These are phyloP conservation scores for Stegophylla sp. DNA, from an alignment of 2,888 invertebrate genomes.

Conservation along the genomic window DNA sequence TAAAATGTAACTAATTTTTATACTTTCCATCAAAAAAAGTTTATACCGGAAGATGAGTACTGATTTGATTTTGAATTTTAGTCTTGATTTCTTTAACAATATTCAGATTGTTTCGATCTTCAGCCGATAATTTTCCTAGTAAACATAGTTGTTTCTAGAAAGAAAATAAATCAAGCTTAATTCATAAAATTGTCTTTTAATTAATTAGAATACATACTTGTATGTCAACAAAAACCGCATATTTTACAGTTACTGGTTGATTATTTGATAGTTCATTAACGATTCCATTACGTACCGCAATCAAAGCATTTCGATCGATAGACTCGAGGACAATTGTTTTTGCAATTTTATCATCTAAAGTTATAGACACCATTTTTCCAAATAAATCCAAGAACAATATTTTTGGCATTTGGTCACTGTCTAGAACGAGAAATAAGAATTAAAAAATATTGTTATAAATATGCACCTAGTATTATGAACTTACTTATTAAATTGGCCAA, in stretches of 20 bases:
- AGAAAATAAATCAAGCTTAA: not conserved
- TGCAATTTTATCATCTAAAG: constrained; percentile 31
- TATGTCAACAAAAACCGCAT: constrained; percentile 24
- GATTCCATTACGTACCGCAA: constrained; percentile 50
- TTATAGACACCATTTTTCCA: constrained; percentile 33
- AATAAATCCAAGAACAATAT: constrained; percentile 27
- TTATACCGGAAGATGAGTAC: constrained; percentile 31
- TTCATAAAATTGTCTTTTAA: not conserved
- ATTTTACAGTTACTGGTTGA: constrained; percentile 17
- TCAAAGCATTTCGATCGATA: constrained; percentile 26
- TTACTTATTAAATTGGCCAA: constrained; percentile 32
- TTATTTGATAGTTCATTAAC: constrained; percentile 34
- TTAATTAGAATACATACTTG: constrained; percentile 26
- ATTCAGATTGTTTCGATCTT: constrained; percentile 18
- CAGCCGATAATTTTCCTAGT: constrained; percentile 29
- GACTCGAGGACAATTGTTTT: constrained; percentile 28
- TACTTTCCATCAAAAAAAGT: too few species aligned
- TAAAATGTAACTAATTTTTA: too few species aligned
- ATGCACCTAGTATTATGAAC: not conserved
- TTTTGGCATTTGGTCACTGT: constrained; percentile 31
- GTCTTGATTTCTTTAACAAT: constrained; percentile 28
- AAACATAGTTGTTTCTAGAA: constrained; percentile 47
- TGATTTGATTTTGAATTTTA: constrained; percentile 43
- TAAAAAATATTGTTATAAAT: not conserved
- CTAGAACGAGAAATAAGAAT: constrained; percentile 23